phyloP scores from a whole-genome alignment of 2,797 vertebrate species.

The Halcyon badia region DNA sequence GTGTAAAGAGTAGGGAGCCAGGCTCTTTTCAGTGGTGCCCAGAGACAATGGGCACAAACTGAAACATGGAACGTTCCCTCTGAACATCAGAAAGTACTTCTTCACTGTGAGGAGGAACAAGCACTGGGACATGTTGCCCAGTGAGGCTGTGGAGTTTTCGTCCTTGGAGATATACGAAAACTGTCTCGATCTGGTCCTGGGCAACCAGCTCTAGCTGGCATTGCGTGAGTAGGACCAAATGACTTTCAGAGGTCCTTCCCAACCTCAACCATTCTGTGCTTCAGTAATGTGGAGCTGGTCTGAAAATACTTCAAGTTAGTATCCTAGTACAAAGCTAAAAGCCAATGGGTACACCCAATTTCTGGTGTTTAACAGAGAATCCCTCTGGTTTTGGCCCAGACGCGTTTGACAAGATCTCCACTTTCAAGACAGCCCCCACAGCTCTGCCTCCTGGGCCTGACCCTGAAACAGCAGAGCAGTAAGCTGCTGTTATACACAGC shows the following conservation, averaged over 20 bases:
- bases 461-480: neutral
- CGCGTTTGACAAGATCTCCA: neutral
- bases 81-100: neutral
- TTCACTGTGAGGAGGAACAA: neutral
- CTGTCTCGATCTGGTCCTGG: accelerated
- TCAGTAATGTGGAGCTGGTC: neutral
- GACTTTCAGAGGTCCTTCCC: neutral
- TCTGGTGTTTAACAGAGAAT: neutral
- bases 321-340: neutral
- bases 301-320: neutral
- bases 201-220: neutral
- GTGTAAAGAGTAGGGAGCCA: neutral
- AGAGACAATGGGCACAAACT: neutral
- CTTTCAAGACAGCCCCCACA: neutral
- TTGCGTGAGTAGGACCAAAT: neutral
- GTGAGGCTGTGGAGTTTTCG: neutral
- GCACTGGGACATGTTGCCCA: too few relatives aligned
- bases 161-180: neutral
- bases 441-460: neutral
- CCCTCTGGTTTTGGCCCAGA: neutral
- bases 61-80: neutral
- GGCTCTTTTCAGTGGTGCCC: neutral
- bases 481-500: neutral
- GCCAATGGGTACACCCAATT: neutral
- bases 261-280: neutral